Base-by-base conservation (phyloP, 2,888 invertebrate genomes). In the Drosophila fungiperda region DNA sequence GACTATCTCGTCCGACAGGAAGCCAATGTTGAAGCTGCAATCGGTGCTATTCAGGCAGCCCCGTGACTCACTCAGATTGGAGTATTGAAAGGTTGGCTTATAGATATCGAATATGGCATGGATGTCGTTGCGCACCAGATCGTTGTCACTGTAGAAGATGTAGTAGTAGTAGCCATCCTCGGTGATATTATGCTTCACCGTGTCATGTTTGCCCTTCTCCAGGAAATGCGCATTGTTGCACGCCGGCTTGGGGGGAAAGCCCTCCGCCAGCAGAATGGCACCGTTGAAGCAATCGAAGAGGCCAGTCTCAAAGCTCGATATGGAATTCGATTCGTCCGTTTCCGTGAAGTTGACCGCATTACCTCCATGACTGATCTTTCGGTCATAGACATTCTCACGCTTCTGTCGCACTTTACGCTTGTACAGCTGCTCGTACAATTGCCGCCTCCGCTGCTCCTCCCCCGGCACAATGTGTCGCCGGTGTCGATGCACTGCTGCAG, bases 141-240 rank as follows among this genome's bases (percentile, higher is more conserved):
- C 97, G 93, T 97, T 97, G 91, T 97, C 97, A 85, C 97, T 97
- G 90, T 97, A 97, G 93, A 97, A 97, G 82, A 97, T 97, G 87
- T 97, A 97, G 93, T 97, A 97, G 92, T 97, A 97, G 93, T 97
- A 97, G 9, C 97, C 97, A 91, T 97, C 96, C 59, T 95, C 94
- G 42, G 94, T 94, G 32, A 97, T 96, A 78, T 96, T 95, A 85
- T 97, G 97, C 67, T 94, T 94, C 1, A 95, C 94, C 94, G 96
- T 95, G 6, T 90, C 87, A 77, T 96, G 96, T 33, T 95, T 95
- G 8, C 95, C 95, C 67, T 94, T 94, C 23, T 96, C 95, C 78
- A 97, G 94, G 84, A 96, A 96, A 81, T 95, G 94, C 0, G 96
- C 95, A 92, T 95, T 95, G 40, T 94, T 95, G 89, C 97, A 97